phyloP scores from a whole-genome alignment of 2,113 vertebrate genomes.

The Cryptomyrus ogoouensis region DNA sequence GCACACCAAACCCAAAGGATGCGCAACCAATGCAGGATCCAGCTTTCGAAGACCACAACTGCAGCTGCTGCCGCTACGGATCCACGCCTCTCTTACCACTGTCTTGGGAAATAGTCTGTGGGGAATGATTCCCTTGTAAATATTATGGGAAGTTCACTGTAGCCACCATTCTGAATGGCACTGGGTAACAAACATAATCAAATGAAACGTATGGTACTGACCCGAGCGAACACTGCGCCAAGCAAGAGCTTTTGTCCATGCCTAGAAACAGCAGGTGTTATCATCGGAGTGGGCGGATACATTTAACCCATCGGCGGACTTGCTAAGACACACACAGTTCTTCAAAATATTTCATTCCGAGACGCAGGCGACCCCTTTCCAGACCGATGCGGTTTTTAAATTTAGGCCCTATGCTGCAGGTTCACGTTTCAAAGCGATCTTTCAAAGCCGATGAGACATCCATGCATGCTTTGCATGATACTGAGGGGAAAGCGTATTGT shows the following conservation, averaged over 20 bases:
- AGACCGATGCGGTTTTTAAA: neutral
- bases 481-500: neutral
- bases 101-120: slow-evolving; percentile 9
- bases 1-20: slow-evolving; percentile 8
- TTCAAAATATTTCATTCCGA: neutral
- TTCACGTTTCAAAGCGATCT: neutral
- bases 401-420: neutral
- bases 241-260: neutral
- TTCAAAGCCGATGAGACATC: neutral
- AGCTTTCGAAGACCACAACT: neutral
- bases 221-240: slow-evolving; percentile 8
- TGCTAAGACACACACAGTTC: neutral
- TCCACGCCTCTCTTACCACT: slow-evolving; percentile 28
- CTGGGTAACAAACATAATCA: neutral
- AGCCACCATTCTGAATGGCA: neutral
- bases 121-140: neutral
- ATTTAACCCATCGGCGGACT: neutral
- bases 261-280: neutral
- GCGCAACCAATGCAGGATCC: slow-evolving; percentile 10
- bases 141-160: slow-evolving; percentile 25
- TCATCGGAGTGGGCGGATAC: neutral
- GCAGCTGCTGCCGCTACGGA: slow-evolving; percentile 29
- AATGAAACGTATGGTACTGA: neutral
- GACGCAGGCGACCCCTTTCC: neutral
- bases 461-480: neutral